These are phyloP conservation scores for Drosophila simulans DNA, from an alignment of 1,140 invertebrate species.

Conservation along the genomic window DNA sequence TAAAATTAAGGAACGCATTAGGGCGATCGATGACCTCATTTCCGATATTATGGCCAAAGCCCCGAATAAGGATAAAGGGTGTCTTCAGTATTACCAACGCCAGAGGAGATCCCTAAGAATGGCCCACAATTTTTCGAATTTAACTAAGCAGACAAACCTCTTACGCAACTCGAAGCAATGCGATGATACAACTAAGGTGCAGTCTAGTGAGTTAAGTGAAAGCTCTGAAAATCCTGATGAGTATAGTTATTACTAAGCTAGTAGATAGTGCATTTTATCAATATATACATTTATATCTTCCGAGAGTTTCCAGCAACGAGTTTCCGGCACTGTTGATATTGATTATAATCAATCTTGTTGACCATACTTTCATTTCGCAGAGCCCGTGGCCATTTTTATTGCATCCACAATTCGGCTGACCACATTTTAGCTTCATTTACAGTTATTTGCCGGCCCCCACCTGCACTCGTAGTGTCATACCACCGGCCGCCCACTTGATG, in stretches of 20 bases:
- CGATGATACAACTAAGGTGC: not conserved
- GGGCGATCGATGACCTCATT: not conserved
- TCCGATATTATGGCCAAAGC: not conserved
- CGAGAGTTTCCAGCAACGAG: not conserved
- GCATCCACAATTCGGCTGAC: slow-evolving; percentile 50
- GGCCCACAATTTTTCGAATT: not conserved
- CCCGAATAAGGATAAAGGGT: not conserved
- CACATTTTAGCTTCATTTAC: slow-evolving; percentile 78
- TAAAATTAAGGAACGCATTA: not conserved
- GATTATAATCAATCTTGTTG: slow-evolving; percentile 22
- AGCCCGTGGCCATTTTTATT: slow-evolving; percentile 27
- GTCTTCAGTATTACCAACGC: not conserved
- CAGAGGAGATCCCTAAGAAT: not conserved
- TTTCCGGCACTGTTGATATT: not conserved
- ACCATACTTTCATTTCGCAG: not conserved
- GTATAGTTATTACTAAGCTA: slow-evolving; percentile 1
- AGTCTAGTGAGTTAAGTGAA: not conserved
- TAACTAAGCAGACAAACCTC: not conserved
- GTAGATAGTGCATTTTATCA: too few relatives aligned
- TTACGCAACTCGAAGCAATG: not conserved
- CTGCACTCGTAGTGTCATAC: slow-evolving; percentile 1
- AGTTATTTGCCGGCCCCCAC: slow-evolving; percentile 64
- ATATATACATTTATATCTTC: not conserved
- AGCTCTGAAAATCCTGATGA: not conserved
- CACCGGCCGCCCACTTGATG: slow-evolving; percentile 3